Base-by-base conservation (phyloP, 2,113 vertebrate species). In the Pavo muticus region DNA sequence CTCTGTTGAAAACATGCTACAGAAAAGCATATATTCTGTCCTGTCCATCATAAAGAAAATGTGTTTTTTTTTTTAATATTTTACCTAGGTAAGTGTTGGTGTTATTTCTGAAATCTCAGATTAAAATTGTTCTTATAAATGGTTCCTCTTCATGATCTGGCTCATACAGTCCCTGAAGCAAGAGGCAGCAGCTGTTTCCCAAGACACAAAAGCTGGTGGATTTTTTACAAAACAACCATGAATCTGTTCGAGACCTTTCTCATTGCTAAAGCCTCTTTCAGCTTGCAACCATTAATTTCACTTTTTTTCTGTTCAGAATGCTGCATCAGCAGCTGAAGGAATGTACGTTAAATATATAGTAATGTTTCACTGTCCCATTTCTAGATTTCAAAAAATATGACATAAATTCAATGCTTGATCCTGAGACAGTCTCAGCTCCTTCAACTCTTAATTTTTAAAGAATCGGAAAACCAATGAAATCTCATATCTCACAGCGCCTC, bases 401-500 rank as follows among this genome's bases (percentile, higher is more conserved):
- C 17, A 27, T 56, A 69, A 84, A 92, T 71, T 93, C 65, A 84
- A 3, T 84, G 65, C 6, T 47, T 71, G 40, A 74, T 64, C 67
- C 47, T 87, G 52, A 78, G 69, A 69, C 35, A 88, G 25, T 69
- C 17, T 57, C 45, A 79, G 35, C 13, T 93, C 40, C 19, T 68
- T 68, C 71, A 76, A 30, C 2, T 18, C 8, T 63, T 47, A 87
- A 39, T 47, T 96, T 95, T 85, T 48, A 61, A 88, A 64, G 50
- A 88, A 72, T 32, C 57, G 82, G 67, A 94, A 92, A 88, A 47
- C 69, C 47, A 52, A 8, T 48, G 40, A 65, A 88, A 54, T 15
- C 44, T 79, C 1, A 0, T 57, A 50, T 94, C 73, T 91, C 21
- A 44, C 27, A 71, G 20, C 21, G 50, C 4, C 5, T 71, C 70